Base-by-base conservation (phyloP, 1,140 invertebrate genomes). In the Conus ventricosus region DNA sequence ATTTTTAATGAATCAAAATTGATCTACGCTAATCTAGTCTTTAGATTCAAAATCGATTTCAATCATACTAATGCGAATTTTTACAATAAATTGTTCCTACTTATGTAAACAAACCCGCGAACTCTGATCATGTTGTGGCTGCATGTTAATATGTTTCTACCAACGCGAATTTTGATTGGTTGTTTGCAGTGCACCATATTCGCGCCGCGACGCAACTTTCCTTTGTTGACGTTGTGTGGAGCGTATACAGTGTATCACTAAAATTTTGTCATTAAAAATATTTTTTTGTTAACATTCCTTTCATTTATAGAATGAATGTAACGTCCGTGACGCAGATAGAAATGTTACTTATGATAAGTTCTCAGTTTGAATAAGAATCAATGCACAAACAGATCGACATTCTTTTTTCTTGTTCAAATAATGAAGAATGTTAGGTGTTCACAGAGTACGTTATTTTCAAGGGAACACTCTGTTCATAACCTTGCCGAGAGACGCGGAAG, bases 151-250 rank as follows among this genome's bases (percentile, higher is more conserved):
- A 76, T 87, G 83, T 55, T 57, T 63, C 54, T 57, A 11, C 57
- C 85, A 60, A 76, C 60, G 23, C 60, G 27, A 39, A 53, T 57
- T 83, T 85, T 87, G 25, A 88, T 88, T 78, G 89, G 87, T 63
- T 88, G 87, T 27, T 84, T 53, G 57, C 84, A 39, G 39, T 85
- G 82, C 84, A 86, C 6, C 71, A 51, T 39, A 25, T 78, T 71
- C 53, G 5, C 75, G 75, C 82, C 13, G 85, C 6, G 17, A 87
- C 23, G 27, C 53, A 67, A 4, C 57, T 11, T 4, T 60, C 51
- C 84, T 75, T 86, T 86, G 63, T 75, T 86, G 60, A 76, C 20
- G 67, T 53, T 86, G 84, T 86, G 81, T 7, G 0, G 8, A 11
- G 39, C 8, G 10, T 25, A 8, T 13, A 13, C 25, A 27, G 10